Evolutionary conservation across 2,888 invertebrate species (phyloP), one percentile per base, ranked within the genome.

Genomic region (Meganola albula): DNA sequence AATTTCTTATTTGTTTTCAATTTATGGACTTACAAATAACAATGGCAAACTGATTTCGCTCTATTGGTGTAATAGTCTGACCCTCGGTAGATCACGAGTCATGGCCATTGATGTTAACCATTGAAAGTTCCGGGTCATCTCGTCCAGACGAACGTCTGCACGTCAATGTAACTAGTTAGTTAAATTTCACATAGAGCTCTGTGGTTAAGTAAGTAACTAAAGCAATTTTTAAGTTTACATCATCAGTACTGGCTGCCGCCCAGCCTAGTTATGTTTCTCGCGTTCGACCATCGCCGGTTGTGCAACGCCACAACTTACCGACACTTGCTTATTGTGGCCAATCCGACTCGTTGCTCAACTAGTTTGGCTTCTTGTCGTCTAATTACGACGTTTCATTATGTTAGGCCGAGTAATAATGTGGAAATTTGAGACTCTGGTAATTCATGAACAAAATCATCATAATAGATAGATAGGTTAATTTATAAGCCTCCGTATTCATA

Each of bases 161-260:
- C 69, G 53, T 52, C 66, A 64, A 63, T 74, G 70, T 67, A 74
- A 75, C 65, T 67, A 53, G 58, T 70, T 66, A 53, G 58, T 65
- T 63, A 56, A 74, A 73, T 80, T 82, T 75, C 77, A 77, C 78
- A 78, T 77, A 70, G 67, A 70, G 69, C 61, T 67, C 58, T 57
- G 66, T 53, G 69, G 77, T 79, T 80, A 80, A 80, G 80, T 82
- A 80, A 79, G 78, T 80, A 78, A 80, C 63, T 80, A 82, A 80
- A 77, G 80, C 82, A 84, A 82, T 85, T 85, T 84, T 84, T 79
- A 74, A 75, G 78, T 84, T 85, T 85, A 85, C 84, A 76, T 85
- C 84, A 85, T 63, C 79, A 67, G 53, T 65, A 54, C 62, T 63
- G 72, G 74, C 68, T 63, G 72, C 74, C 68, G 74, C 72, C 75